Percentiles rank a stretch among this genome's conserved stretches.
These are phyloP conservation scores for Sebastes cheni DNA, from an alignment of 2,797 vertebrate species.

Conservation along the genomic window DNA sequence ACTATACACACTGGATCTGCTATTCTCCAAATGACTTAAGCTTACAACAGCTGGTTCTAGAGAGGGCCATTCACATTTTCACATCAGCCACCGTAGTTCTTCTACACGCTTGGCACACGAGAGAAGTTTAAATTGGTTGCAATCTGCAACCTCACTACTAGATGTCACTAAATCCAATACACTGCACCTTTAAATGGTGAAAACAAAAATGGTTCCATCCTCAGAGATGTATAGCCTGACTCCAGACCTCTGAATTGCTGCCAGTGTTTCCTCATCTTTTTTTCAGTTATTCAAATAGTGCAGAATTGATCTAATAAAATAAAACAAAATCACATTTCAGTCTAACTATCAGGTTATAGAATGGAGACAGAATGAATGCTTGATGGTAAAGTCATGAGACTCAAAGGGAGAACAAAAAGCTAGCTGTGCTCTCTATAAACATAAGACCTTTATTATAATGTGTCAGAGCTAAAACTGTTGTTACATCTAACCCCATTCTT, in stretches of 20 bases:
- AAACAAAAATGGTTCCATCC: not conserved
- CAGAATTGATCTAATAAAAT: not conserved
- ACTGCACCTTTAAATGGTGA: not conserved
- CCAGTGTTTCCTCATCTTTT: not conserved
- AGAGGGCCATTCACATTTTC: no score
- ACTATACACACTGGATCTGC: no score
- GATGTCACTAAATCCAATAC: not conserved
- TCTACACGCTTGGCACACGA: no score
- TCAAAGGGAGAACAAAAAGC: not conserved
- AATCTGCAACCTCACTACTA: no score
- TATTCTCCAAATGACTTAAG: no score
- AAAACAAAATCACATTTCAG: not conserved
- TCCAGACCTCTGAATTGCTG: not conserved
- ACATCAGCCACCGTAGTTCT: accelerated
- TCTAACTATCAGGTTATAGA: not conserved
- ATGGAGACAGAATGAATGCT: not conserved
- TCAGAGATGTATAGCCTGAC: not conserved
- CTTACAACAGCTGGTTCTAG: no score
- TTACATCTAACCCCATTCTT: not conserved
- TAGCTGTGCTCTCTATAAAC: not conserved
- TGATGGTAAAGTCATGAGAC: not conserved
- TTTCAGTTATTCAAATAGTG: not conserved
- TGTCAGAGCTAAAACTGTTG: not conserved
- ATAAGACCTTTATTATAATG: not conserved
- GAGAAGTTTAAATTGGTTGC: not conserved